Conservation (phyloP, 2,888 invertebrate genomes). For the Ganaspis brasiliensis region DNA sequence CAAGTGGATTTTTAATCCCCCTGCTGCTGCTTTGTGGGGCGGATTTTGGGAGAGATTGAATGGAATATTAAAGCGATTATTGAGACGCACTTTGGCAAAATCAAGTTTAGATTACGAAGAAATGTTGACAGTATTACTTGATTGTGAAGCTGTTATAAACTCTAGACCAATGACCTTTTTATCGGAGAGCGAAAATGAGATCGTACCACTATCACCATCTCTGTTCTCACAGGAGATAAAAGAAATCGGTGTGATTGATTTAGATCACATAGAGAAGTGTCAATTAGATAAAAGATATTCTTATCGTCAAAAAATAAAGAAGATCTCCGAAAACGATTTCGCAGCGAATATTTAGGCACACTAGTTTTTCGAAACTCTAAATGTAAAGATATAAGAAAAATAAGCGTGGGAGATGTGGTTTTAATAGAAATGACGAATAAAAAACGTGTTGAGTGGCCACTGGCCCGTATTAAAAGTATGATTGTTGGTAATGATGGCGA, state of each 20-base stretch:
- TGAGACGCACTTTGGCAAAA: slow-evolving; percentile 73
- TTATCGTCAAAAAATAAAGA: slow-evolving; percentile 47
- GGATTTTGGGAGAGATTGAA: slow-evolving; percentile 21
- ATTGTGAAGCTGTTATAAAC: slow-evolving; percentile 73
- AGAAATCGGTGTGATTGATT: slow-evolving; percentile 43
- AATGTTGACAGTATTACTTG: slow-evolving; percentile 66
- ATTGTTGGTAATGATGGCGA: slow-evolving; percentile 34
- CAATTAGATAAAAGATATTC: slow-evolving; percentile 17
- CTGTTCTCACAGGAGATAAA: slow-evolving; percentile 56
- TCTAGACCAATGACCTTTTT: slow-evolving; percentile 71
- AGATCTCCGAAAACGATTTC: slow-evolving; percentile 48
- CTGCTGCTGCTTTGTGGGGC: slow-evolving; percentile 40
- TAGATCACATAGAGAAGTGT: slow-evolving; percentile 39
- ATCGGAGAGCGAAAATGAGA: slow-evolving; percentile 57
- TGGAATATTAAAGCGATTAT: slow-evolving; percentile 71
- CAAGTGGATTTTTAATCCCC: slow-evolving; percentile 47
- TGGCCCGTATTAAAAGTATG: slow-evolving; percentile 1
- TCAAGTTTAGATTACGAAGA: slow-evolving; percentile 67
- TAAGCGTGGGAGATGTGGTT: slow-evolving; percentile 46
- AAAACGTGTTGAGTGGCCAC: slow-evolving; percentile 48
- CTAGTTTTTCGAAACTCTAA: not conserved
- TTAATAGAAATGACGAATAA: slow-evolving; percentile 48
- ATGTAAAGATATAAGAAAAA: not conserved
- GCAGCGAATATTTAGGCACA: slow-evolving; percentile 50
- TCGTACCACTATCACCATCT: slow-evolving; percentile 54